Base-by-base conservation (phyloP, 2,113 vertebrate genomes). In the Epinephelus lanceolatus region DNA sequence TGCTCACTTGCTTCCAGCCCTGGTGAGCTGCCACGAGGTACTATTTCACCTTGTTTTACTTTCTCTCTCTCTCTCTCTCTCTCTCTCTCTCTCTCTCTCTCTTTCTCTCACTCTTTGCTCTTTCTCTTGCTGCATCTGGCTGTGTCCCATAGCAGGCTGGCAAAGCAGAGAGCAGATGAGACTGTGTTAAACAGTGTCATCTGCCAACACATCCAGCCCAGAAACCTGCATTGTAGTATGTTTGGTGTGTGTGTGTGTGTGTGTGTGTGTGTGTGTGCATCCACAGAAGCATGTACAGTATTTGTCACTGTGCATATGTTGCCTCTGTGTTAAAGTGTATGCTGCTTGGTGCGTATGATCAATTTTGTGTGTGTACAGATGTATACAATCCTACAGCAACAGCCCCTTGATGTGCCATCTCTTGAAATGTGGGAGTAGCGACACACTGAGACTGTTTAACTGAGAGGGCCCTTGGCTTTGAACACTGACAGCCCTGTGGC, bases 121-220 rank as follows among this genome's bases (percentile, higher is more conserved):
- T 74, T 52, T 69, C 42, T 86, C 68, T 55, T 70, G 21, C 66
- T 73, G 71, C 77, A 84, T 83, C 88, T 89, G 84, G 86, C 83
- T 76, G 79, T 73, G 66, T 90, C 89, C 86, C 77, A 85, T 80
- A 78, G 83, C 78, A 69, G 61, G 85, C 76, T 91, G 90, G 92
- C 83, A 91, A 83, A 79, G 86, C 67, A 81, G 37, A 71, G 69
- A 84, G 76, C 85, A 91, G 85, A 92, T 89, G 85, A 90, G 76
- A 86, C 74, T 53, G 83, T 83, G 87, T 91, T 91, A 89, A 93
- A 91, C 88, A 91, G 73, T 80, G 45, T 90, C 87, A 84, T 91
- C 86, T 90, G 89, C 88, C 87, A 90, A 80, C 81, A 86, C 67
- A 69, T 85, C 78, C 80, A 85, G 74, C 74, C 52, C 74, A 84